These are phyloP conservation scores for Coecobrya sp. DNA, from an alignment of 2,888 invertebrate genomes.

Conservation along the genomic window DNA sequence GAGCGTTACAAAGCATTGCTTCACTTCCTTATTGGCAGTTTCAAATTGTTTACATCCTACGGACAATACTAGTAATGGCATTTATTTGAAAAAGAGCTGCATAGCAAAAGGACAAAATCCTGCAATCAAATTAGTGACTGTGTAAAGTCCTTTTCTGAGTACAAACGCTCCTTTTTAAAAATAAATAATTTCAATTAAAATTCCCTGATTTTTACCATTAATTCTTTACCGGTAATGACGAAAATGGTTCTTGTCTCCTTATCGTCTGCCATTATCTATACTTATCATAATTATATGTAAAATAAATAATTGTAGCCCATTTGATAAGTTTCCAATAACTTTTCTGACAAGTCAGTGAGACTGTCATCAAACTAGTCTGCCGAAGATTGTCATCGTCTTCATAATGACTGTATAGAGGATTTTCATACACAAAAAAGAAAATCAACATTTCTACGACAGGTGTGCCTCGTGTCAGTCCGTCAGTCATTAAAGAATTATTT, in stretches of 20 bases:
- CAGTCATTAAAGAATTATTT: conserved; percentile 14
- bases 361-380: conserved; percentile 17
- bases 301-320: background rate
- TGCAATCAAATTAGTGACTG: conserved; percentile 4
- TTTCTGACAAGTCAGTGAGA: background rate
- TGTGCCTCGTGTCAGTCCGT: conserved; percentile 44
- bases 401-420: background rate
- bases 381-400: conserved; percentile 14
- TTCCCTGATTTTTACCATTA: conserved; percentile 44
- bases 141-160: background rate
- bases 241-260: background rate
- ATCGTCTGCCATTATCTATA: background rate
- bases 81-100: background rate
- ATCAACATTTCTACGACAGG: conserved; percentile 33
- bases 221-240: too few relatives aligned
- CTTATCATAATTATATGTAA: background rate
- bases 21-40: conserved; percentile 77
- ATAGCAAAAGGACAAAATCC: background rate
- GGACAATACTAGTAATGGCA: background rate
- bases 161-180: background rate
- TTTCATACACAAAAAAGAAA: conserved; percentile 22
- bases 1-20: conserved; percentile 16
- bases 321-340: conserved; percentile 21
- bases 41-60: conserved; percentile 62
- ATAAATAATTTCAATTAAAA: conserved; percentile 61